Percentiles rank a stretch among this genome's conserved stretches.
Conservation (phyloP, 2,113 vertebrate species). For the Casuarius casuarius region DNA sequence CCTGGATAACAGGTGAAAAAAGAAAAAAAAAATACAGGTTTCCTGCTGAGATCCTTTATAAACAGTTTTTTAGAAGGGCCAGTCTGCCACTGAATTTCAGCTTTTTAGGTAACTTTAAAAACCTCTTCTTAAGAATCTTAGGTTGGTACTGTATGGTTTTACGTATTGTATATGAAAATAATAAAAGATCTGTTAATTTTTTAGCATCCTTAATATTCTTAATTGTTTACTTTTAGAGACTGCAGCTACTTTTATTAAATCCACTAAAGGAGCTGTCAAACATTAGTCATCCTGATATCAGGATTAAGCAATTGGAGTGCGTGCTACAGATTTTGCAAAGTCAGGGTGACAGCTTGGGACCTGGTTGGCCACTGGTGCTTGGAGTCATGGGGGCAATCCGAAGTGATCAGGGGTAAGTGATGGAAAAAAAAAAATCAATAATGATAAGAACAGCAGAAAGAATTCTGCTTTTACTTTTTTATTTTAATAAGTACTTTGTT, state of each 20-base stretch:
- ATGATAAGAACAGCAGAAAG: background rate
- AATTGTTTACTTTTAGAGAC: slow-evolving; percentile 79
- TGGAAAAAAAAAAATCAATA: slow-evolving; percentile 1
- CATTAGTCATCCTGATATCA: slow-evolving; percentile 93
- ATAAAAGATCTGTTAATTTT: background rate
- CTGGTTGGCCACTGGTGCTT: slow-evolving; percentile 96
- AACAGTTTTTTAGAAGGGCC: background rate
- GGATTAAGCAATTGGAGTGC: slow-evolving; percentile 96
- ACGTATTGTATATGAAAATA: background rate
- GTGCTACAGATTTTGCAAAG: slow-evolving; percentile 97
- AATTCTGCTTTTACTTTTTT: background rate
- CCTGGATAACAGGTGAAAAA: background rate
- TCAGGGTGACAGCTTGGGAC: slow-evolving; percentile 95
- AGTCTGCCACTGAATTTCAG: background rate
- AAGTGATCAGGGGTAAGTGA: slow-evolving; percentile 95
- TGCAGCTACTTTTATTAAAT: slow-evolving; percentile 94
- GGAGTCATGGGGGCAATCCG: slow-evolving; percentile 98
- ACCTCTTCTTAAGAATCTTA: background rate
- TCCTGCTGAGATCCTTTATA: background rate
- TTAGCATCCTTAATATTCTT: slow-evolving; percentile 28
- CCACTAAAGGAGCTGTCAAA: slow-evolving; percentile 95
- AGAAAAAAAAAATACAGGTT: background rate
- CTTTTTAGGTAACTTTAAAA: background rate
- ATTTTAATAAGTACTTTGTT: background rate
- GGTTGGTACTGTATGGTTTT: background rate